These are phyloP conservation scores for Protobothrops mucrosquamatus DNA, from an alignment of 2,113 vertebrate species.

Conservation along the genomic window DNA sequence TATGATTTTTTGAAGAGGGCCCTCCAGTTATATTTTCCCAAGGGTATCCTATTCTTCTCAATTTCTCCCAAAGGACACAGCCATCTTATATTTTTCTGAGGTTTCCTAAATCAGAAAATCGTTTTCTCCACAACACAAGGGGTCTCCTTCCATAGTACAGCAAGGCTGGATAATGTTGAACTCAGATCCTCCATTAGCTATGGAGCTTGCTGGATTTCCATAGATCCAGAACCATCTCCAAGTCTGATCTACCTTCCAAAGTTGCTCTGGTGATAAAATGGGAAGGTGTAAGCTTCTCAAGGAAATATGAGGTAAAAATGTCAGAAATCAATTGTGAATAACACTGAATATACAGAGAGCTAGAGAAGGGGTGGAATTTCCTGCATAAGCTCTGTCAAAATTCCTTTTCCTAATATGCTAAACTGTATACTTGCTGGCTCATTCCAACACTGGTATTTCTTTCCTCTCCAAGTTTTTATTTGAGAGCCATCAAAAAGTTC, in stretches of 20 bases:
- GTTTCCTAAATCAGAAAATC: background rate
- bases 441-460: constrained; percentile 13
- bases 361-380: background rate
- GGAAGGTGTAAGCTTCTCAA: background rate
- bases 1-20: background rate
- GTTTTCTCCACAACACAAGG: background rate
- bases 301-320: background rate
- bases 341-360: background rate
- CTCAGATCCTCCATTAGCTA: background rate
- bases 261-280: background rate
- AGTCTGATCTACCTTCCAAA: background rate
- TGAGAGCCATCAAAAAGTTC: constrained; percentile 32
- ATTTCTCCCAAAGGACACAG: background rate
- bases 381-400: constrained; percentile 29
- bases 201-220: background rate
- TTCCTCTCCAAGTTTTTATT: constrained; percentile 26
- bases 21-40: background rate
- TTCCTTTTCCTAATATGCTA: constrained; percentile 27
- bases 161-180: background rate
- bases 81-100: background rate
- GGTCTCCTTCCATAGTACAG: background rate
- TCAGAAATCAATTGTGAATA: background rate
- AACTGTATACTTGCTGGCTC: constrained; percentile 22
- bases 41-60: background rate
- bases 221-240: background rate